Conservation (phyloP, 2,113 vertebrate species). For the Nettapus auritus region DNA sequence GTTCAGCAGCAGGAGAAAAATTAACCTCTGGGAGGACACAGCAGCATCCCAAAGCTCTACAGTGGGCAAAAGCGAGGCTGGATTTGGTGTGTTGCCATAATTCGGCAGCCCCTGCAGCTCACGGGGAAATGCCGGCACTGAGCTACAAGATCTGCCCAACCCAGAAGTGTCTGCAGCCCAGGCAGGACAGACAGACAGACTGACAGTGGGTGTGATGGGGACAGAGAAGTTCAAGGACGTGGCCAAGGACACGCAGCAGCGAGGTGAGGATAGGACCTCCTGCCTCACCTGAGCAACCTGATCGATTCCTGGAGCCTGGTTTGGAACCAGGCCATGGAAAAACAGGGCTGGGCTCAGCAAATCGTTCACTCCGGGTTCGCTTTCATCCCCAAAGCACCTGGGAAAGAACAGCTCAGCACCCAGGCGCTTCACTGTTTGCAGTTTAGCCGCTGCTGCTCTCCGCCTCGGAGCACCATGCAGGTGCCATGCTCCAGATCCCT, state of each 20-base stretch:
- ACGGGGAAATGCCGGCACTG: too few species aligned
- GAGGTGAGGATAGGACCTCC: not conserved
- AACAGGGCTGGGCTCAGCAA: not conserved
- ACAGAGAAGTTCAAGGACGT: not conserved
- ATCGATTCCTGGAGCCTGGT: too few species aligned
- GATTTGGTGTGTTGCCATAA: not conserved
- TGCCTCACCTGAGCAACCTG: not conserved
- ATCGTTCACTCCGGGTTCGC: not conserved
- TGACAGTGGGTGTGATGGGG: too few species aligned
- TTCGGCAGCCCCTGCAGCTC: not conserved
- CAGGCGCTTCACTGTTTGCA: not conserved
- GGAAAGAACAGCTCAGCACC: not conserved
- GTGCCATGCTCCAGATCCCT: not conserved
- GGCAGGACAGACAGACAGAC: not conserved
- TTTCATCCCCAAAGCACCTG: fast-evolving
- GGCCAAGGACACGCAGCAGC: not conserved
- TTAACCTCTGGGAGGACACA: not conserved
- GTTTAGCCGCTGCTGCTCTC: not conserved
- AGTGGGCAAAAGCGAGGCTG: not conserved
- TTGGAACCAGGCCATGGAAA: not conserved
- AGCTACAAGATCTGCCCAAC: not conserved
- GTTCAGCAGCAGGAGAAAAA: not conserved
- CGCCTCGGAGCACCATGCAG: fast-evolving
- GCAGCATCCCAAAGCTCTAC: not conserved
- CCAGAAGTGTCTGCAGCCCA: too few species aligned